Evolutionary conservation across 2,797 vertebrate genomes (phyloP).

Genomic region (Urosaurus nigricauda): DNA sequence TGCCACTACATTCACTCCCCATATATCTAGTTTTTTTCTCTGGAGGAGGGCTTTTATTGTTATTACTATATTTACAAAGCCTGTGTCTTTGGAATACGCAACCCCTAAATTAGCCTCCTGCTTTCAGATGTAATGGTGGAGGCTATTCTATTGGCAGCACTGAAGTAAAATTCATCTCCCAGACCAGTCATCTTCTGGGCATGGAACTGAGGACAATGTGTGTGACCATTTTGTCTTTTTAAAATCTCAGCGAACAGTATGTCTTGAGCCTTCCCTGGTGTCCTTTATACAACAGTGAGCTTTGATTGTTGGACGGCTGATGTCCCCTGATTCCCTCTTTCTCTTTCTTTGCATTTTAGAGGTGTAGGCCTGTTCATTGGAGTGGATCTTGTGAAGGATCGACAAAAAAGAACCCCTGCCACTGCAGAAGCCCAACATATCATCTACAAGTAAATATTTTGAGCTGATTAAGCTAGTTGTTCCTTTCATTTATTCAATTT

Average conservation of each 20-base stretch:
- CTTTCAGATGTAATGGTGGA: no score
- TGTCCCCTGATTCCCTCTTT: neutral
- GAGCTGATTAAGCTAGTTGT: neutral
- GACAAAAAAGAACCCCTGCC: conserved; percentile 86
- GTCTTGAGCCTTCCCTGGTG: neutral
- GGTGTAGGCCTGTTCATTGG: conserved; percentile 93
- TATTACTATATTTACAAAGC: neutral
- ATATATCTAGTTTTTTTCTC: neutral
- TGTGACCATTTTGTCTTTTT: neutral
- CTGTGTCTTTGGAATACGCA: no score
- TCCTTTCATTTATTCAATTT: neutral
- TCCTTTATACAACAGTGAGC: neutral
- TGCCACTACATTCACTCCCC: no score
- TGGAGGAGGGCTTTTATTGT: neutral
- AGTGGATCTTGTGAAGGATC: conserved; percentile 92
- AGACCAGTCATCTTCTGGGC: neutral
- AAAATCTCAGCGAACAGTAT: neutral
- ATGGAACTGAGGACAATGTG: neutral
- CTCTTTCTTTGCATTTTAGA: conserved; percentile 73
- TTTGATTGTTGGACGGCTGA: neutral
- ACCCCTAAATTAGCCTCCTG: no score
- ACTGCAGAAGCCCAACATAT: conserved; percentile 94
- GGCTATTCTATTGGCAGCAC: neutral
- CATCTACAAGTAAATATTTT: conserved; percentile 88
- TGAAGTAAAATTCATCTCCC: neutral